Evolutionary conservation across 2,888 invertebrate species (phyloP).

Genomic region (Eretmocerus hayati): DNA sequence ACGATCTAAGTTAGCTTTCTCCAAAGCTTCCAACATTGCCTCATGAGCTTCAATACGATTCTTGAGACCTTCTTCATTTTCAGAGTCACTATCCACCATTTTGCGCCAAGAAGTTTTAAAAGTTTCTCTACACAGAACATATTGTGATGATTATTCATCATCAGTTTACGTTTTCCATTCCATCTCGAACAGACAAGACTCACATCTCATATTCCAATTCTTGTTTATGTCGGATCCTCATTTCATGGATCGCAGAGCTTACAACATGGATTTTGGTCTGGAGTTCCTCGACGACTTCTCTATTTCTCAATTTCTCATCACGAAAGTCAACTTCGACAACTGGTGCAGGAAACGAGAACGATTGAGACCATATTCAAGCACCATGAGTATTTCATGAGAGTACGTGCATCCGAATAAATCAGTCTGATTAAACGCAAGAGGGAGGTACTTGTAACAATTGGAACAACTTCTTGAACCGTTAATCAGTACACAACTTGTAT

Average conservation of each 20-base stretch:
- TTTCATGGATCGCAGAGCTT: conserved; percentile 5
- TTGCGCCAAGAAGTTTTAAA: conserved; percentile 3
- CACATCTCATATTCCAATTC: conserved; percentile 14
- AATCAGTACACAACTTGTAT: no score
- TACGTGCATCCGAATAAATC: no score
- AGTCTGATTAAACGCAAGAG: no score
- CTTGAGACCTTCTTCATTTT: conserved; percentile 13
- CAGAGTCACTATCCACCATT: conserved; percentile 5
- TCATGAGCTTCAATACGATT: conserved; percentile 14
- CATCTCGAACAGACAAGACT: conserved; percentile 8
- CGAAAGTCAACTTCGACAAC: conserved; percentile 1
- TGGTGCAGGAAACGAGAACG: background rate
- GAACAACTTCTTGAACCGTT: no score
- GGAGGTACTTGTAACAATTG: no score
- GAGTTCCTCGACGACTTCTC: conserved; percentile 1
- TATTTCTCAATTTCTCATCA: conserved; percentile 5
- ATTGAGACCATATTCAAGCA: background rate
- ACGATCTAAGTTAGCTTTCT: conserved; percentile 8
- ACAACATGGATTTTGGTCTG: conserved; percentile 8
- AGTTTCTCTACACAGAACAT: no score
- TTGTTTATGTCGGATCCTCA: background rate
- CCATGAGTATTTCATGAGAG: background rate
- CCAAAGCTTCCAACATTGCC: conserved; percentile 9
- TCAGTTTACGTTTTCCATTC: no score
- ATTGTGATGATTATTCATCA: no score